These are phyloP conservation scores for Molorchus minor DNA, from an alignment of 2,888 invertebrate species.

Conservation along the genomic window DNA sequence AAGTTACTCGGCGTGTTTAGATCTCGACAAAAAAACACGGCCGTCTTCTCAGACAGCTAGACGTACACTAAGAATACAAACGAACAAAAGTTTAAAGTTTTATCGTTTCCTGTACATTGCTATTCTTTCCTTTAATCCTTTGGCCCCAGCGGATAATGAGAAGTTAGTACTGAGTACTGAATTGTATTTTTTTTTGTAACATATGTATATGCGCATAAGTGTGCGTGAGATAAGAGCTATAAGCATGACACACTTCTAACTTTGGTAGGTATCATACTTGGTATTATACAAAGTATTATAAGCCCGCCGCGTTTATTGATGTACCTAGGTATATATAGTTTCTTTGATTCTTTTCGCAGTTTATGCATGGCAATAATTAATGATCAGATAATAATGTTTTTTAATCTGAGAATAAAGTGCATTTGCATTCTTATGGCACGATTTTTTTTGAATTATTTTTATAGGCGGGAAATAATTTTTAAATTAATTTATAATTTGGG, in stretches of 20 bases:
- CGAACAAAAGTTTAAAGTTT: conserved; percentile 11
- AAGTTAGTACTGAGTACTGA: conserved; percentile 27
- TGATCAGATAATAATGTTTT: too few species aligned
- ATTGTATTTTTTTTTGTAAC: conserved; percentile 32
- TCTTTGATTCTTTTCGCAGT: too few species aligned
- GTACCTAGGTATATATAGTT: too few species aligned
- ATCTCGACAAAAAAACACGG: conserved; percentile 9
- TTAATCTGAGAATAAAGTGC: too few species aligned
- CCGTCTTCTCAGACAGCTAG: conserved; percentile 1
- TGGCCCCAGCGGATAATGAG: conserved; percentile 29
- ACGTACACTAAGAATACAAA: conserved; percentile 20
- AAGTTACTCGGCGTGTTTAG: conserved; percentile 15
- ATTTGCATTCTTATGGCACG: too few species aligned
- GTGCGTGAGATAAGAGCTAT: conserved; percentile 27
- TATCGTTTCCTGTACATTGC: conserved; percentile 6
- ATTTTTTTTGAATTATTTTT: too few species aligned
- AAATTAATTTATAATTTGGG: too few species aligned
- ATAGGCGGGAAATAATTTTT: too few species aligned
- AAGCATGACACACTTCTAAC: conserved; percentile 35
- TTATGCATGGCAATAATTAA: too few species aligned
- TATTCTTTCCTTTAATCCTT: conserved; percentile 4
- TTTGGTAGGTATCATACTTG: too few species aligned
- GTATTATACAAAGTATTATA: too few species aligned
- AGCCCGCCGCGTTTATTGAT: too few species aligned
- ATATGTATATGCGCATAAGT: conserved; percentile 9